These are phyloP conservation scores for Drosophila nebulosa DNA, from an alignment of 1,140 invertebrate species.

Conservation along the genomic window DNA sequence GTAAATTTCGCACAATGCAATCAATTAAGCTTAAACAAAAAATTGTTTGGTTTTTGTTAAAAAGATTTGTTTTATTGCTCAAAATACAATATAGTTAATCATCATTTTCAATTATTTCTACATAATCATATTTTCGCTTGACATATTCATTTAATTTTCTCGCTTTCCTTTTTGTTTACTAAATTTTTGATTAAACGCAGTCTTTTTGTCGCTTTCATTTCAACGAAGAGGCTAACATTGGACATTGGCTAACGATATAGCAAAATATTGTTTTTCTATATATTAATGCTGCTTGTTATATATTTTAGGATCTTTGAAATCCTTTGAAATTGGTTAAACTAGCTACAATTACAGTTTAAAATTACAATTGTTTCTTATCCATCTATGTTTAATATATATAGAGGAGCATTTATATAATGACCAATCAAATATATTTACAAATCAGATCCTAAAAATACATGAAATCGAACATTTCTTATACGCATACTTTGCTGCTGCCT, in stretches of 20 bases:
- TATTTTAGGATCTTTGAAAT: constrained; percentile 38
- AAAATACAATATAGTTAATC: constrained; percentile 13
- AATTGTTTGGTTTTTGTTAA: neutral
- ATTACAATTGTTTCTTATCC: constrained; percentile 8
- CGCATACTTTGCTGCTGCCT: constrained; percentile 11
- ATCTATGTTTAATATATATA: constrained; percentile 1
- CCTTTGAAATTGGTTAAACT: constrained; percentile 44
- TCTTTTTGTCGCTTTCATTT: constrained; percentile 27
- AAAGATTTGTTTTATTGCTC: constrained; percentile 28
- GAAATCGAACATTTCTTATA: neutral
- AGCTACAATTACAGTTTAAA: constrained; percentile 32
- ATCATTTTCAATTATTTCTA: neutral
- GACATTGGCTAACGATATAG: constrained; percentile 8
- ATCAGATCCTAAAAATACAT: constrained; percentile 14
- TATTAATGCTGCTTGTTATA: constrained; percentile 31
- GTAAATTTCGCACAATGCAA: neutral
- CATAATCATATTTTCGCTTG: constrained; percentile 2
- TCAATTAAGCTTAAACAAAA: neutral
- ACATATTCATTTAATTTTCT: constrained; percentile 10
- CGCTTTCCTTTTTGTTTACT: neutral
- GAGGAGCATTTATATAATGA: constrained; percentile 44
- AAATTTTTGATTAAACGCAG: constrained; percentile 34
- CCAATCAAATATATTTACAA: constrained; percentile 44
- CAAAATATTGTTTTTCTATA: neutral
- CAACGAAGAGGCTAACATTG: constrained; percentile 23